phyloP scores from a whole-genome alignment of 2,113 vertebrate species.

The Kobus ellipsiprymnus region DNA sequence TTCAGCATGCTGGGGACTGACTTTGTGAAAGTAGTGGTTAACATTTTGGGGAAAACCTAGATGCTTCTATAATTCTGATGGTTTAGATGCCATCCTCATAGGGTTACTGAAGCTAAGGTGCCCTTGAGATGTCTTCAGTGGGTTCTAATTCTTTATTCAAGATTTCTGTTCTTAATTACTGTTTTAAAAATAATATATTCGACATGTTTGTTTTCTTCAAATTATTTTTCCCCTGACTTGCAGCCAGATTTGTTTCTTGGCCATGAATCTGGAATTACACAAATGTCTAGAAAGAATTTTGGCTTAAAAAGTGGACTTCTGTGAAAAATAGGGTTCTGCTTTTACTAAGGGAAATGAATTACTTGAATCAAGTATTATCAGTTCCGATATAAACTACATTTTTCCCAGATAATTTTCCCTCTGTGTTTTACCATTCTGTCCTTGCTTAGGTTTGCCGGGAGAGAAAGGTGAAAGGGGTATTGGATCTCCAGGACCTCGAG shows the following conservation, averaged over 20 bases:
- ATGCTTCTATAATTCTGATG: neutral
- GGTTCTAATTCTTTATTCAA: neutral
- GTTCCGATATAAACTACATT: constrained; percentile 15
- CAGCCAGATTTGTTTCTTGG: constrained; percentile 63
- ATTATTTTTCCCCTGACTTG: constrained; percentile 45
- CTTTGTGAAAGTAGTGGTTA: neutral
- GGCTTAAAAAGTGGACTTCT: constrained; percentile 52
- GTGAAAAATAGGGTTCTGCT: constrained; percentile 61
- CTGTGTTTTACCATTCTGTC: neutral
- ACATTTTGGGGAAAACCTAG: neutral
- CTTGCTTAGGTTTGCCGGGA: constrained; percentile 85
- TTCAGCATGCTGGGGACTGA: neutral
- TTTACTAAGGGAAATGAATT: constrained; percentile 44
- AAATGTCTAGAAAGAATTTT: constrained; percentile 69
- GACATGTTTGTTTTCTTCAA: constrained; percentile 61
- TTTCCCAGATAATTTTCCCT: constrained; percentile 33
- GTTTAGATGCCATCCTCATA: neutral
- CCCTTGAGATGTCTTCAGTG: neutral
- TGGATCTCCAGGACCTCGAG: constrained; percentile 90
- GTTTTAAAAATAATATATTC: constrained; percentile 51
- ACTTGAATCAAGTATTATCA: constrained; percentile 38
- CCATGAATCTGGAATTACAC: constrained; percentile 60
- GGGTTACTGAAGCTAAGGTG: neutral
- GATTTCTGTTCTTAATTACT: constrained; percentile 26
- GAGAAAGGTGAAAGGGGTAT: constrained; percentile 94